Percentiles rank a stretch among this genome's conserved stretches.
These are phyloP conservation scores for Idaea biselata DNA, from an alignment of 2,888 invertebrate species.

Conservation along the genomic window DNA sequence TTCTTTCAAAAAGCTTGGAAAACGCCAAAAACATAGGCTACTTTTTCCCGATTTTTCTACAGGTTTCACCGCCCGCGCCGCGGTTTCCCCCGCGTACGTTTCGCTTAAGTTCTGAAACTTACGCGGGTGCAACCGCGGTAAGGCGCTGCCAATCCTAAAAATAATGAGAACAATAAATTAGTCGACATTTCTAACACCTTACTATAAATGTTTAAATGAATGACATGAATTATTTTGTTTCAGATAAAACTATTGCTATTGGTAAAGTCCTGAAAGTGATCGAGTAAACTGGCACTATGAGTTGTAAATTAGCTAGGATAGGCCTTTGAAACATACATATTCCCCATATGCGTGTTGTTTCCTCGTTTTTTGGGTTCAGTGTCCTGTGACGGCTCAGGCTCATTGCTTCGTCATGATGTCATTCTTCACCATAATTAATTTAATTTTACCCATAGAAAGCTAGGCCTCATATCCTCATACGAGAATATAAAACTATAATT, in stretches of 20 bases:
- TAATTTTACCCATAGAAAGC: conserved; percentile 58
- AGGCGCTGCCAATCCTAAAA: too few species aligned
- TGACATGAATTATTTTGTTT: conserved; percentile 37
- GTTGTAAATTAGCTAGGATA: conserved; percentile 78
- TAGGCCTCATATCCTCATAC: conserved; percentile 54
- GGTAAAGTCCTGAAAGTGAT: conserved; percentile 98
- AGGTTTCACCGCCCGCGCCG: too few species aligned
- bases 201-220: too few species aligned
- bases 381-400: conserved; percentile 66
- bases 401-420: conserved; percentile 56
- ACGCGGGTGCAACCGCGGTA: too few species aligned
- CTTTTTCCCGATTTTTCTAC: too few species aligned
- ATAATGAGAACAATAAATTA: too few species aligned
- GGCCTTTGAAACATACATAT: conserved; percentile 74
- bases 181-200: too few species aligned
- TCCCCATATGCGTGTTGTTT: conserved; percentile 67
- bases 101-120: too few species aligned
- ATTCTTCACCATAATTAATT: conserved; percentile 48
- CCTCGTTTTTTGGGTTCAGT: conserved; percentile 62
- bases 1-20: too few species aligned
- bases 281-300: conserved; percentile 86
- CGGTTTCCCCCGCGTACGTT: too few species aligned
- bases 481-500: conserved; percentile 27
- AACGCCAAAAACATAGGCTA: too few species aligned
- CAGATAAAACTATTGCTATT: conserved; percentile 91